phyloP scores from a whole-genome alignment of 1,140 invertebrate species.

The Drosophila tropicalis region DNA sequence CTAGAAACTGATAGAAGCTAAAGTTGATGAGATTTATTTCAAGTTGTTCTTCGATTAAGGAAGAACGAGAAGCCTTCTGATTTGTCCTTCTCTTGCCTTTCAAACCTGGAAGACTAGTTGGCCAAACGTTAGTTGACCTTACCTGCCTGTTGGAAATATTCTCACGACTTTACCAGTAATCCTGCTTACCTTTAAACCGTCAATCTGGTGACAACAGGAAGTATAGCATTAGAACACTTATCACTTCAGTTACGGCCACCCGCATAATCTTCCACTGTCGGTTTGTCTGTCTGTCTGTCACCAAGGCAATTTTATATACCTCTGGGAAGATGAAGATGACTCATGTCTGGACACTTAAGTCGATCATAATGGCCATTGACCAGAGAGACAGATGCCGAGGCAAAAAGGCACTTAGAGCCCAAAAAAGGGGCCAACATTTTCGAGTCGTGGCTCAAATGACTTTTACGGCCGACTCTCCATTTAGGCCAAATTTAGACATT shows the following conservation, averaged over 20 bases:
- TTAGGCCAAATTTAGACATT: conserved; percentile 77
- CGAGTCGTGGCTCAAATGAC: conserved; percentile 48
- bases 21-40: not conserved
- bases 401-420: conserved; percentile 63
- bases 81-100: no score
- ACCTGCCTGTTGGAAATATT: conserved; percentile 14
- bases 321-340: conserved; percentile 42
- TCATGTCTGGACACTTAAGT: conserved; percentile 70
- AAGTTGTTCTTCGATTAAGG: not conserved
- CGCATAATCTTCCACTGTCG: conserved; percentile 40
- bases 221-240: conserved; percentile 46
- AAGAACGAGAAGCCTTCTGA: no score
- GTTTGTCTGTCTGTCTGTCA: conserved; percentile 26
- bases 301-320: conserved; percentile 4
- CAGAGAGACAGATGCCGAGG: not conserved
- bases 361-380: conserved; percentile 51
- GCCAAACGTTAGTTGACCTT: no score
- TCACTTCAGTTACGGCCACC: conserved; percentile 61
- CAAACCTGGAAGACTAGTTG: no score
- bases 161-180: conserved; percentile 45
- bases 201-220: conserved; percentile 56
- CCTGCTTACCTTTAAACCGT: conserved; percentile 40
- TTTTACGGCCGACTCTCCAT: conserved; percentile 52
- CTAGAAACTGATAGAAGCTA: not conserved
- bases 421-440: conserved; percentile 30